Evolutionary conservation across 2,888 invertebrate species (phyloP), one percentile per base, ranked within the genome.

Genomic region (Crossocerus cetratus): DNA sequence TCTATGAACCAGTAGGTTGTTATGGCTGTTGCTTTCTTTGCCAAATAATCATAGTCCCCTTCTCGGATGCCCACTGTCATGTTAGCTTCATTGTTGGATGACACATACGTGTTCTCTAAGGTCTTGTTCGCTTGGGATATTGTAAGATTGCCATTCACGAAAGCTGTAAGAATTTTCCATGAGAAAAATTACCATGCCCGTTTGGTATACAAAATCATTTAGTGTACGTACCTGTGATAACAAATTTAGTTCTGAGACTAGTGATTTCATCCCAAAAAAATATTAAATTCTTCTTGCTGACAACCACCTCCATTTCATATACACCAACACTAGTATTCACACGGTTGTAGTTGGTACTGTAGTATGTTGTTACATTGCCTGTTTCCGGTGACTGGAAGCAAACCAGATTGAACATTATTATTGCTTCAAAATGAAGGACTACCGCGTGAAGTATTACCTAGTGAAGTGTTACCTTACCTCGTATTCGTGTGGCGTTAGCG

Each of bases 1-100:
- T 96, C 95, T 72, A 95, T 92, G 85, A 96, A 96, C 96, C 96
- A 96, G 88, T 93, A 95, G 0, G 95, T 94, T 23, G 92, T 88
- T 14, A 95, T 90, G 8, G 88, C 90, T 3, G 93, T 92, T 2
- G 93, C 92, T 66, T 91, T 90, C 23, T 86, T 88, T 18, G 86
- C 86, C 21, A 96, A 87, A 87, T 92, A 95, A 62, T 92, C 89
- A 44, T 91, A 83, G 88, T 96, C 96, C 18, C 93, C 91, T 22
- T 92, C 88, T 2, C 92, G 92, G 14, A 96, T 85, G 53, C 90
- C 86, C 53, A 96, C 91, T 59, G 74, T 78, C 54, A 89, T 54
- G 56, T 85, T 85, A 14, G 88, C 72, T 55, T 84, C 80, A 2
- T 91, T 90, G 65, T 92, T 91, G 13, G 93, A 94, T 0, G 95